Conservation (phyloP, 2,888 invertebrate species). For the Tachina grossa region DNA sequence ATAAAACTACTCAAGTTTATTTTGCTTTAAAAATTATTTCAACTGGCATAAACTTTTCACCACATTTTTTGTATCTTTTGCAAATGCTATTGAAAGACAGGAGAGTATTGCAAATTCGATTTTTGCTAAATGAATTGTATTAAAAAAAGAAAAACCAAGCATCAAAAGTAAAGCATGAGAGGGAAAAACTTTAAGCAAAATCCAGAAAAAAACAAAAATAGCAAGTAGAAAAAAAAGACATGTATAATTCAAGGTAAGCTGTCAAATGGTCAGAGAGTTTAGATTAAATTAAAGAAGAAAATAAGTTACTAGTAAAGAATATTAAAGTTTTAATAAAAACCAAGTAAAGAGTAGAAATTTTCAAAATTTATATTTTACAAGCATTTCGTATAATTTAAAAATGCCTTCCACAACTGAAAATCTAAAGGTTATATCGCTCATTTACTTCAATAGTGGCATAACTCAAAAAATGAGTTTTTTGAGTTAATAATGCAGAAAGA, state of each 20-base stretch:
- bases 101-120: background rate
- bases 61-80: background rate
- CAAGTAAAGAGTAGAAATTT: background rate
- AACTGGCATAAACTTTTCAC: slow-evolving; percentile 22
- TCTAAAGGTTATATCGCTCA: background rate
- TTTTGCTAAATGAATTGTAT: slow-evolving; percentile 18
- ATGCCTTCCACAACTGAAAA: background rate
- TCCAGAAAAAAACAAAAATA: slow-evolving; percentile 3
- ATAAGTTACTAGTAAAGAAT: background rate
- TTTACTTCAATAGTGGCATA: too few relatives aligned
- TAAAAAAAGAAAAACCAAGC: background rate
- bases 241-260: slow-evolving; percentile 24
- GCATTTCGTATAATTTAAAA: too few relatives aligned
- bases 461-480: too few relatives aligned
- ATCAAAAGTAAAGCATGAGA: slow-evolving; percentile 18
- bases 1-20: background rate
- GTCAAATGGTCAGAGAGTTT: slow-evolving; percentile 24
- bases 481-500: too few relatives aligned
- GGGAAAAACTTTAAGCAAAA: background rate
- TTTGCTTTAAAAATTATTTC: slow-evolving; percentile 8
- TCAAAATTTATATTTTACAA: too few relatives aligned
- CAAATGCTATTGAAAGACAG: background rate
- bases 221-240: background rate
- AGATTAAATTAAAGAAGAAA: background rate
- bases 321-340: background rate